phyloP scores from a whole-genome alignment of 2,113 vertebrate genomes.

The Ophiodon elongatus region DNA sequence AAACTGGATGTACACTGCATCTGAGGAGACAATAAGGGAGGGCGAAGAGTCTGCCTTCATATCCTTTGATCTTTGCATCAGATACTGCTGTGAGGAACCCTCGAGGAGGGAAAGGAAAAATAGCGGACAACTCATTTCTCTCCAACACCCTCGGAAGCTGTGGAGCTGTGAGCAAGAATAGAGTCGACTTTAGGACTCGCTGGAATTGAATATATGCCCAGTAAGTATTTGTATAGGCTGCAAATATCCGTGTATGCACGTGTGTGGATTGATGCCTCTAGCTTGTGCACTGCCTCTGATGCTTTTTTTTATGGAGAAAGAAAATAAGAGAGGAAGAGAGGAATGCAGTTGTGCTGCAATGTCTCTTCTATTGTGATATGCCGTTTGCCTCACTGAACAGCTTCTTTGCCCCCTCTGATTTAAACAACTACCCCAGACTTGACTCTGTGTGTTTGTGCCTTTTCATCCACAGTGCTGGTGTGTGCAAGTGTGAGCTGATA shows the following conservation, averaged over 20 bases:
- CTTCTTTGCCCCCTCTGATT: slow-evolving; percentile 31
- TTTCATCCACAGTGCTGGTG: slow-evolving; percentile 71
- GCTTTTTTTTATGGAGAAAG: slow-evolving; percentile 57
- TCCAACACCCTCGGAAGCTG: slow-evolving; percentile 48
- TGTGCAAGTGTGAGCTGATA: slow-evolving; percentile 70
- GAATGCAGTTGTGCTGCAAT: slow-evolving; percentile 61
- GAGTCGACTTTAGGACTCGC: slow-evolving; percentile 66
- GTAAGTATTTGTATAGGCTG: slow-evolving; percentile 70
- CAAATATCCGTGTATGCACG: slow-evolving; percentile 35
- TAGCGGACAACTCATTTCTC: slow-evolving; percentile 68
- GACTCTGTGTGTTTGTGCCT: slow-evolving; percentile 68
- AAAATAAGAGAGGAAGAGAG: slow-evolving; percentile 37
- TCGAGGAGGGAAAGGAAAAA: slow-evolving; percentile 52
- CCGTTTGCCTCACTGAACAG: slow-evolving; percentile 33
- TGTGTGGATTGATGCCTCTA: slow-evolving; percentile 37
- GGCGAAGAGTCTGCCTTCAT: slow-evolving; percentile 45
- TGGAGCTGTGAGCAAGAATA: slow-evolving; percentile 47
- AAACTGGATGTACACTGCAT: slow-evolving; percentile 59
- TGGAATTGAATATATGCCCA: slow-evolving; percentile 57
- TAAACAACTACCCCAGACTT: slow-evolving; percentile 70
- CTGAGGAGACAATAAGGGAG: slow-evolving; percentile 36
- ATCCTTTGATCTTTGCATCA: slow-evolving; percentile 72
- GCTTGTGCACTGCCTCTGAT: slow-evolving; percentile 57
- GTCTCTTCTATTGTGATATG: slow-evolving; percentile 42
- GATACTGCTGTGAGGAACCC: slow-evolving; percentile 59